phyloP scores from a whole-genome alignment of 2,113 vertebrate genomes.

The Arenaria interpres region DNA sequence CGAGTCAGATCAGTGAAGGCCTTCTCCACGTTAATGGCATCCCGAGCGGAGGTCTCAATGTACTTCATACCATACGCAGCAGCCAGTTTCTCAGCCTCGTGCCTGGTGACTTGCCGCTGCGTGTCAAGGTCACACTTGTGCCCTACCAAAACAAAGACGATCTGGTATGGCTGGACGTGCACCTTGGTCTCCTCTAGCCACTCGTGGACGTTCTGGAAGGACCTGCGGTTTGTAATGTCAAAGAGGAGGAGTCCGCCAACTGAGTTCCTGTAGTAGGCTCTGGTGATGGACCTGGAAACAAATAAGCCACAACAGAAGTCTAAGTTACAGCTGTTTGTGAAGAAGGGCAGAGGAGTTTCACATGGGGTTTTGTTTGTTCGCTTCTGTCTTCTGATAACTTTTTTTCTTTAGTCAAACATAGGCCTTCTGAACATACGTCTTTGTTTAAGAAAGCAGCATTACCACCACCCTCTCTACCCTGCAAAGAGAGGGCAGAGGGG shows the following conservation, averaged over 20 bases:
- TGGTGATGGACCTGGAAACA: slow-evolving; percentile 85
- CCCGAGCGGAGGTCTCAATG: slow-evolving; percentile 93
- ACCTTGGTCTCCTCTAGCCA: slow-evolving; percentile 93
- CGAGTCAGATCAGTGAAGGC: slow-evolving; percentile 95
- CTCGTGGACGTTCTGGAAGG: slow-evolving; percentile 94
- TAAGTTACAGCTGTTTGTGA: slow-evolving; percentile 1
- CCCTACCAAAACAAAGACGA: slow-evolving; percentile 93
- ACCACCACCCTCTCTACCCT: not conserved
- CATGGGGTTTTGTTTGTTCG: not conserved
- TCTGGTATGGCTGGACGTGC: slow-evolving; percentile 94
- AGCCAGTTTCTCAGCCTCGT: slow-evolving; percentile 95
- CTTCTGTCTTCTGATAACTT: not conserved
- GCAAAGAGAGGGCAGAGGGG: not conserved
- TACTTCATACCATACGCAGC: slow-evolving; percentile 91
- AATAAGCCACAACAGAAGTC: not conserved
- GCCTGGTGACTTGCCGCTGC: slow-evolving; percentile 90
- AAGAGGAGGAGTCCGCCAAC: slow-evolving; percentile 97
- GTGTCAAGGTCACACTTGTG: slow-evolving; percentile 97
- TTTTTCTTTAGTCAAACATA: not conserved
- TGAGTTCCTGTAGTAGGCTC: slow-evolving; percentile 94
- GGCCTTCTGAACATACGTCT: fast-evolving
- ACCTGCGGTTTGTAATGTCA: slow-evolving; percentile 96
- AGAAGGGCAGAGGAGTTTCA: not conserved
- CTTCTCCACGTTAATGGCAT: slow-evolving; percentile 96
- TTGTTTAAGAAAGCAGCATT: not conserved